Percentiles rank a stretch among this genome's conserved stretches.
phyloP scores from a whole-genome alignment of 1,140 invertebrate species.

The Bursaphelenchus mucronatus region DNA sequence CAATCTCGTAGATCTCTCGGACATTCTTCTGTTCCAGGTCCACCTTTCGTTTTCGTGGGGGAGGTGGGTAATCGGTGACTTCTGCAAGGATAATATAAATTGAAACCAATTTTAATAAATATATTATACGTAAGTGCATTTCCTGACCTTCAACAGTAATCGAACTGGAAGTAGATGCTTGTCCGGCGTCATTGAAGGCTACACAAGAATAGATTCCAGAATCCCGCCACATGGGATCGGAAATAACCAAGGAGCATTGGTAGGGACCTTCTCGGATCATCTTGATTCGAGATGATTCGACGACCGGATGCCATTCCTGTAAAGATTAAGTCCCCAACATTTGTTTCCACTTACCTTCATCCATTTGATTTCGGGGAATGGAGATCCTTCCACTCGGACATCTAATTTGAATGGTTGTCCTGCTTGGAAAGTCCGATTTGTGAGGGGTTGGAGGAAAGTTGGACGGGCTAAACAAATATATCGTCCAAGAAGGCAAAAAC shows the following conservation, averaged over 20 bases:
- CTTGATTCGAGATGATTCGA: slow-evolving; percentile 74
- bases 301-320: slow-evolving; percentile 80
- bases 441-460: slow-evolving; percentile 74
- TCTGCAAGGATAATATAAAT: slow-evolving; percentile 19
- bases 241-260: slow-evolving; percentile 74
- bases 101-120: slow-evolving; percentile 34
- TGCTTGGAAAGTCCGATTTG: slow-evolving; percentile 71
- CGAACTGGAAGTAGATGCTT: slow-evolving; percentile 80
- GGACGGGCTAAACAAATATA: slow-evolving; percentile 71
- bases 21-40: slow-evolving; percentile 50
- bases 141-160: slow-evolving; percentile 83
- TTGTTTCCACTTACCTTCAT: slow-evolving; percentile 68
- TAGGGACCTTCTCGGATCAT: slow-evolving; percentile 82
- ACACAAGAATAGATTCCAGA: slow-evolving; percentile 86
- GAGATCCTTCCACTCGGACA: slow-evolving; percentile 80
- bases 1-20: slow-evolving; percentile 61
- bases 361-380: slow-evolving; percentile 90
- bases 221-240: slow-evolving; percentile 80
- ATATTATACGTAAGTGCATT: slow-evolving; percentile 8
- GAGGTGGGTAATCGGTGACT: slow-evolving; percentile 26
- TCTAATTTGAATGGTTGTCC: slow-evolving; percentile 72
- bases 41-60: slow-evolving; percentile 54
- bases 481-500: not conserved
- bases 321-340: slow-evolving; percentile 16
- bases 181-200: slow-evolving; percentile 84